Evolutionary conservation across 2,797 vertebrate genomes (phyloP).

Genomic region (Chromis chromis): DNA sequence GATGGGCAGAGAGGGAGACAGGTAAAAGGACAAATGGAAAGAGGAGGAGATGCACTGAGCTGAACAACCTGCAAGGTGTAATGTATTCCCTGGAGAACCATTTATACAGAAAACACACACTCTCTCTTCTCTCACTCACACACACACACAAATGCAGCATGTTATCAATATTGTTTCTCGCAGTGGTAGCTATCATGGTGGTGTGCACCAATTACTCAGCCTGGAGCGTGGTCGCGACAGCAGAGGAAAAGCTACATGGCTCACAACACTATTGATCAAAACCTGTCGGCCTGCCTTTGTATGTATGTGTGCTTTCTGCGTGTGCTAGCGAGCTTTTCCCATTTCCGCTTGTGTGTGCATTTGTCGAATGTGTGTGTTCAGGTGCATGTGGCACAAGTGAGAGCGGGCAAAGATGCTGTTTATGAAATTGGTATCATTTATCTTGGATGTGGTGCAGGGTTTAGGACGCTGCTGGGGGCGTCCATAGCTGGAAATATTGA

Average conservation of each 20-base stretch:
- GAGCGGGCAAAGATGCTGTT: slow-evolving; percentile 50
- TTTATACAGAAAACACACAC: slow-evolving; percentile 42
- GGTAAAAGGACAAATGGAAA: slow-evolving; percentile 32
- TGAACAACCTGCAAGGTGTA: slow-evolving; percentile 52
- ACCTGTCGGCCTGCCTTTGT: slow-evolving; percentile 37
- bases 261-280: slow-evolving; percentile 74
- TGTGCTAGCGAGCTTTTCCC: slow-evolving; percentile 21
- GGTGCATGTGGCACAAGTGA: slow-evolving; percentile 34
- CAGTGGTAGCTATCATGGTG: slow-evolving; percentile 58
- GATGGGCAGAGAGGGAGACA: slow-evolving; percentile 17
- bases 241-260: slow-evolving; percentile 56
- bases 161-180: slow-evolving; percentile 74
- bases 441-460: slow-evolving; percentile 46
- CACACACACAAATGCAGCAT: slow-evolving; percentile 25
- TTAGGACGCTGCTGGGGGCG: slow-evolving; percentile 23
- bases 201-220: slow-evolving; percentile 73
- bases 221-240: slow-evolving; percentile 56
- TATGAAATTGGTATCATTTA: slow-evolving; percentile 72
- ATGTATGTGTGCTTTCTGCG: slow-evolving; percentile 15
- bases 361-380: slow-evolving; percentile 13
- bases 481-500: slow-evolving; percentile 48
- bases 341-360: slow-evolving; percentile 19
- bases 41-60: slow-evolving; percentile 13
- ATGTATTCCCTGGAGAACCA: slow-evolving; percentile 53
- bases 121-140: background rate